Conservation (phyloP, 1,140 invertebrate species). For the Tenebrio molitor region DNA sequence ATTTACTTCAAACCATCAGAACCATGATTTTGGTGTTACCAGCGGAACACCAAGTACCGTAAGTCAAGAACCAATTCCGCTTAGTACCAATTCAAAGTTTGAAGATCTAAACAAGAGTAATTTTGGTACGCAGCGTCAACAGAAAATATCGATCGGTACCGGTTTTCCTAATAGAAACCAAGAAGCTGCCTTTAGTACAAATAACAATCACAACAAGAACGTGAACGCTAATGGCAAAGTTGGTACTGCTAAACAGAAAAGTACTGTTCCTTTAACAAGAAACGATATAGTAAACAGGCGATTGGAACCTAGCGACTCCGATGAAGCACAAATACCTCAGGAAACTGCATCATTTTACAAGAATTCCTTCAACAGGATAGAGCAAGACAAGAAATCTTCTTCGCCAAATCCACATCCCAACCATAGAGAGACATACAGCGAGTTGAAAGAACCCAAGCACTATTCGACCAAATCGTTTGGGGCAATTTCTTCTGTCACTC, state of each 20-base stretch:
- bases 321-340: slow-evolving; percentile 79
- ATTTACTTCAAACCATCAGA: no score
- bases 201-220: not conserved
- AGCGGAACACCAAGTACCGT: no score
- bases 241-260: slow-evolving; percentile 31
- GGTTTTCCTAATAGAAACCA: not conserved
- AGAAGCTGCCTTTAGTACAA: not conserved
- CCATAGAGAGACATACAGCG: slow-evolving; percentile 62
- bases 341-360: slow-evolving; percentile 78
- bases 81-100: not conserved
- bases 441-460: slow-evolving; percentile 58
- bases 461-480: slow-evolving; percentile 53
- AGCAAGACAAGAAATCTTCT: slow-evolving; percentile 48
- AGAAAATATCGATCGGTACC: not conserved
- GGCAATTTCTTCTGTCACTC: slow-evolving; percentile 61
- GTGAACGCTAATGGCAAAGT: slow-evolving; percentile 1
- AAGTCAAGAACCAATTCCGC: no score
- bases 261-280: slow-evolving; percentile 24
- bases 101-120: no score
- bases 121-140: no score
- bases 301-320: slow-evolving; percentile 57
- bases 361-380: slow-evolving; percentile 55
- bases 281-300: slow-evolving; percentile 34
- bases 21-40: no score
- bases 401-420: slow-evolving; percentile 58